These are phyloP conservation scores for Uromys caudimaculatus DNA, from an alignment of 2,797 vertebrate species.

Conservation along the genomic window DNA sequence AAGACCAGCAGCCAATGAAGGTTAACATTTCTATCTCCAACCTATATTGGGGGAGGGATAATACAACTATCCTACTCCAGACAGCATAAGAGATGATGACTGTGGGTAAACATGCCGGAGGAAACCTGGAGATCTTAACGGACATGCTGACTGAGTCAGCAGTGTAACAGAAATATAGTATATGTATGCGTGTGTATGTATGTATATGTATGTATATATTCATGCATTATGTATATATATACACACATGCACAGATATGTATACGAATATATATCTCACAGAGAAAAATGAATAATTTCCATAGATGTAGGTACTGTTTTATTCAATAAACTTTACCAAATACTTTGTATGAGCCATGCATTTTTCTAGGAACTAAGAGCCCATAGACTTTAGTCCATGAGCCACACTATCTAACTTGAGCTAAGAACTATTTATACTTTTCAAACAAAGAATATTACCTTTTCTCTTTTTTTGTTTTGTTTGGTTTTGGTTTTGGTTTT, in stretches of 20 bases:
- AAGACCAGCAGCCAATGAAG: conserved; percentile 37
- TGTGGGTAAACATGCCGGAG: background rate
- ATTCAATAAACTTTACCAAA: background rate
- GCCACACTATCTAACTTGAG: background rate
- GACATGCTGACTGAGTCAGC: background rate
- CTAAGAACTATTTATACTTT: conserved; percentile 25
- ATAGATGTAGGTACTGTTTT: background rate
- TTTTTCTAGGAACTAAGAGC: background rate
- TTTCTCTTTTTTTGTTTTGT: background rate
- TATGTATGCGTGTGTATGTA: background rate
- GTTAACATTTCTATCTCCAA: background rate
- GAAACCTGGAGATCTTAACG: background rate
- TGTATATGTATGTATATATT: background rate
- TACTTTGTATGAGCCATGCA: background rate
- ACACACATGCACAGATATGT: too few relatives aligned
- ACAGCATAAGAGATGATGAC: background rate
- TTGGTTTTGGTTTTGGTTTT: background rate
- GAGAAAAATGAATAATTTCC: conserved; percentile 31
- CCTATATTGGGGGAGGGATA: background rate
- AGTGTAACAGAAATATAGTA: background rate
- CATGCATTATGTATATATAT: background rate
- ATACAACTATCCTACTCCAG: background rate
- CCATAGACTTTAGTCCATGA: background rate
- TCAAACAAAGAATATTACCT: background rate
- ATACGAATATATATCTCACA: background rate